Percentiles rank a stretch among this genome's conserved stretches.
Evolutionary conservation across 2,797 vertebrate species (phyloP).

Genomic region (Columba guinea): DNA sequence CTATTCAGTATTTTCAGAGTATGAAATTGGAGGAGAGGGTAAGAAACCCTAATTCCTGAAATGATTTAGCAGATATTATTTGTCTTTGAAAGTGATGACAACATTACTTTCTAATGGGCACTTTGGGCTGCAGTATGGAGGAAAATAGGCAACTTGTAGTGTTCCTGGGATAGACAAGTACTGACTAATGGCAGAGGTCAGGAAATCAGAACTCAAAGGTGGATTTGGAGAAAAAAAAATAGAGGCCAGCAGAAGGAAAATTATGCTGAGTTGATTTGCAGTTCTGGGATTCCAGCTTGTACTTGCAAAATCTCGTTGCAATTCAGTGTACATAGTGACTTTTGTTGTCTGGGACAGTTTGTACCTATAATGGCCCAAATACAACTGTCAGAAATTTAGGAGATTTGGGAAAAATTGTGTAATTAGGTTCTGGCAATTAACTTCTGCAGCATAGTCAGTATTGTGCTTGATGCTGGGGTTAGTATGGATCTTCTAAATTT

Average conservation of each 20-base stretch:
- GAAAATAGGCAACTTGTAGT: neutral
- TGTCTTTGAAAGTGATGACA: neutral
- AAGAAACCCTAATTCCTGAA: neutral
- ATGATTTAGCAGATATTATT: neutral
- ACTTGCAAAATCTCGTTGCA: neutral
- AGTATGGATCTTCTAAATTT: neutral
- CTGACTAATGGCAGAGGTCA: neutral
- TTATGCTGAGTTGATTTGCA: neutral
- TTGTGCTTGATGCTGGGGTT: neutral
- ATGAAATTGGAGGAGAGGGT: neutral
- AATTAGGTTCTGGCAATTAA: neutral
- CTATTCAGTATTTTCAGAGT: neutral
- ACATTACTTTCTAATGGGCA: neutral
- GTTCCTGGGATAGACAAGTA: neutral
- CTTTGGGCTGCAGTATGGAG: neutral
- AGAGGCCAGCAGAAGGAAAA: neutral
- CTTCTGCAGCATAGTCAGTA: neutral
- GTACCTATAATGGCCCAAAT: neutral
- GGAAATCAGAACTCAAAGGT: neutral
- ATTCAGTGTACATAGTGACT: neutral
- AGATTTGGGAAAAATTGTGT: neutral
- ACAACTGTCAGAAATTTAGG: neutral
- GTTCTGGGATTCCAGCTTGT: neutral
- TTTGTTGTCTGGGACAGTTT: neutral
- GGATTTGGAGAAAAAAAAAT: neutral